Evolutionary conservation across 2,113 vertebrate genomes (phyloP).

Genomic region (Capreolus pygargus): DNA sequence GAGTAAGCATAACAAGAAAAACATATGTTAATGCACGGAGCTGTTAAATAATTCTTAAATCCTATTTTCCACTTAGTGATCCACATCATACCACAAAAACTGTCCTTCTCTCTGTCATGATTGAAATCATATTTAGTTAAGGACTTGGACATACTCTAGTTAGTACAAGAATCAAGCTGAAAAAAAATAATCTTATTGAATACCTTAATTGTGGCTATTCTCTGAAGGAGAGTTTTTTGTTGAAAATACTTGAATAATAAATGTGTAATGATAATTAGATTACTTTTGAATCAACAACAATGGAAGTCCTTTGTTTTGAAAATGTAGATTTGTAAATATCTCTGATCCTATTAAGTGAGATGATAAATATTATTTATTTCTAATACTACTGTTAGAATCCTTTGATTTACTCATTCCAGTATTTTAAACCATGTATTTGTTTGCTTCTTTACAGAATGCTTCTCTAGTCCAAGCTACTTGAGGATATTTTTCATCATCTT

Average conservation of each 20-base stretch:
- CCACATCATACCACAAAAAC: not conserved
- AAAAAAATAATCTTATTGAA: conserved; percentile 34
- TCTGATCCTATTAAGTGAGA: not conserved
- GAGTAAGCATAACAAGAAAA: conserved; percentile 43
- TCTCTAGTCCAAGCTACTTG: conserved; percentile 86
- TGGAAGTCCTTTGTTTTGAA: not conserved
- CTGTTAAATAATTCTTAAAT: conserved; percentile 38
- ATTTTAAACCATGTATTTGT: conserved; percentile 66
- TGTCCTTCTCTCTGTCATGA: not conserved
- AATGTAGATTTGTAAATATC: not conserved
- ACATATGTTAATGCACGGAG: not conserved
- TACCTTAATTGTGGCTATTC: conserved; percentile 30
- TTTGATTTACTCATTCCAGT: not conserved
- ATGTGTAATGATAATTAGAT: not conserved
- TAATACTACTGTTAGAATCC: not conserved
- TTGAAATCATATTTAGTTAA: conserved; percentile 22
- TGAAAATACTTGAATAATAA: conserved; percentile 21
- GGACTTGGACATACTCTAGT: not conserved
- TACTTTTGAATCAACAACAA: not conserved
- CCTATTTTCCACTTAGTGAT: conserved; percentile 37
- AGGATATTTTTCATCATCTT: conserved; percentile 94
- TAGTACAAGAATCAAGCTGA: not conserved
- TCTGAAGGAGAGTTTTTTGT: not conserved
- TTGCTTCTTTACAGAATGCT: conserved; percentile 87
- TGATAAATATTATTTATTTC: not conserved